Evolutionary conservation across 2,797 vertebrate species (phyloP).

Genomic region (Rachycentron canadum): DNA sequence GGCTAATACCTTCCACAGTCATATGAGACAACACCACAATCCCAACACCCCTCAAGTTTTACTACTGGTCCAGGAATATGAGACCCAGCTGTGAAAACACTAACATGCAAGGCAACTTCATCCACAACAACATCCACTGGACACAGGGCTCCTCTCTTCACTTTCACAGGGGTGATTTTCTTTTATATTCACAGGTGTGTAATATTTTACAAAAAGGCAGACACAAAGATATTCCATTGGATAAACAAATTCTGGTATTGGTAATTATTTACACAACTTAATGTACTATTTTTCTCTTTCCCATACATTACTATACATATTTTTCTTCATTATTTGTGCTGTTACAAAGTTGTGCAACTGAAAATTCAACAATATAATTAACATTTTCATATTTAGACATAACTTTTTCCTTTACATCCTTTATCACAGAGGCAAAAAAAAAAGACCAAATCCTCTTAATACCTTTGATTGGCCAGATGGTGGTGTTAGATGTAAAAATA

Average conservation of each 20-base stretch:
- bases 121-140: slow-evolving; percentile 49
- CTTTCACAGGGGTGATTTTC: slow-evolving; percentile 21
- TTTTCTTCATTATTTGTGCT: slow-evolving; percentile 45
- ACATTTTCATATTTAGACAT: slow-evolving; percentile 8
- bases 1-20: slow-evolving; percentile 52
- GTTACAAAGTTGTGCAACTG: slow-evolving; percentile 53
- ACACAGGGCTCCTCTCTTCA: slow-evolving; percentile 31
- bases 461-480: slow-evolving; percentile 29
- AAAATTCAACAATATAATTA: slow-evolving; percentile 19
- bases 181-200: slow-evolving; percentile 43
- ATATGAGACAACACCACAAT: slow-evolving; percentile 14
- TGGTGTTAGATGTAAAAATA: slow-evolving; percentile 55
- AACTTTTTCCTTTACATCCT: slow-evolving; percentile 11
- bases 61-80: slow-evolving; percentile 38
- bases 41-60: slow-evolving; percentile 6
- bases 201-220: slow-evolving; percentile 66
- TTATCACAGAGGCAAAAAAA: slow-evolving; percentile 35
- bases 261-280: slow-evolving; percentile 65
- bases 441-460: slow-evolving; percentile 23
- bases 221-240: slow-evolving; percentile 58
- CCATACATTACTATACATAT: slow-evolving; percentile 25
- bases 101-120: slow-evolving; percentile 63
- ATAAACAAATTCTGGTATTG: slow-evolving; percentile 60
- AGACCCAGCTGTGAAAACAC: slow-evolving; percentile 55
- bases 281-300: slow-evolving; percentile 31